Base-by-base conservation (phyloP, 64 coral and sea anemone species). In the Montipora foliosa region DNA sequence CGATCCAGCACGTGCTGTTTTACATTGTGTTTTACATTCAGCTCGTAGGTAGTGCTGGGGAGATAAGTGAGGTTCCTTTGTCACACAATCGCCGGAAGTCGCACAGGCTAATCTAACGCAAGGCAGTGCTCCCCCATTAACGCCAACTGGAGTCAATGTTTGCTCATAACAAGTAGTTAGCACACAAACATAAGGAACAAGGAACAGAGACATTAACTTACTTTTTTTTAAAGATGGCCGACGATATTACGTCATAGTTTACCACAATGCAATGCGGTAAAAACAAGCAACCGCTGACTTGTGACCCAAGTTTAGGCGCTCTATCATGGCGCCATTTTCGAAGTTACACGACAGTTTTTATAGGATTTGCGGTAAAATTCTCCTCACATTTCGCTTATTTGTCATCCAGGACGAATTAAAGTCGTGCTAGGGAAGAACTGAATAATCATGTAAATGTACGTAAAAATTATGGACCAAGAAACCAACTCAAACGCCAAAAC, bases 401-500 rank as follows among this genome's bases (percentile, higher is more conserved):
- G 19, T 8, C 4, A 15, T 4, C 44, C 45, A 24, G 1, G 68
- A 6, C 19, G 19, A n/a, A 0, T 6, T 3, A 72, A 72, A 70
- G 71, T 86, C 29, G 50, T 72, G 71, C 4, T 13, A 9, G 21
- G n/a, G 3, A 8, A 22, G 46, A 68, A 17, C 8, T 25, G 3
- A 47, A 76, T 83, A n/a, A 17, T 13, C 57, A 14, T 76, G n/a
- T 16, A 49, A 51, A 48, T 22, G 49, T 3, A 24, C 17, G 49
- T 5, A 22, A 52, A 8, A 52, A 87, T 47, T 50, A 94, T 94
- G 88, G 83, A 95, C 57, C 77, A 92, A 88, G 88, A 76, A 22
- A 9, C 13, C 57, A 80, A 76, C 12, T 52, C 48, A 15, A 88
- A 72, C 59, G 74, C 69, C 20, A 83, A 82, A 94, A 77, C 5